Evolutionary conservation across 2,797 vertebrate species (phyloP), one percentile per base, ranked within the genome.

Genomic region (Sebastes hopkinsi): DNA sequence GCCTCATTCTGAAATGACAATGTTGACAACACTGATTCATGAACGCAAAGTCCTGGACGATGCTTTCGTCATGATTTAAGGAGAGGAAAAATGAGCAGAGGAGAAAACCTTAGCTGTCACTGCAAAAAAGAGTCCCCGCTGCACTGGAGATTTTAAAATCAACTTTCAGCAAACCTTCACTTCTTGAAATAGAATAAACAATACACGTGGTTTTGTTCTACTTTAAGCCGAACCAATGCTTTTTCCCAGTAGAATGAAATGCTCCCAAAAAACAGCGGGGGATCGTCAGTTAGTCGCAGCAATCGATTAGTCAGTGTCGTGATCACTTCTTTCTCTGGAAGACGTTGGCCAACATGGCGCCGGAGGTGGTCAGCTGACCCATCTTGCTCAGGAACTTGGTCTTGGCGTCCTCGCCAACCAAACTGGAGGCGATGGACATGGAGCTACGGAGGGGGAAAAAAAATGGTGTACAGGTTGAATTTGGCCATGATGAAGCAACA

Each of bases 331-430:
- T 99, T 80, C 99, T 97, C 96, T 99, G 99, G 95, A 99, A 99
- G 93, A 99, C 99, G 5, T 98, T 99, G 79, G 99, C 99, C 96
- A 99, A 68, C 99, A 99, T 99, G 82, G 98, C 99, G 50, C 99
- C 98, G 1, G 99, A 99, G 1, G 99, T 99, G 77, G 99, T 99
- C 91, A 99, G 94, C 95, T 99, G 99, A 88, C 99, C 99, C 98
- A 99, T 99, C 96, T 99, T 99, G 93, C 98, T 99, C 91, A 99
- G 94, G 93, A 99, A 99, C 96, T 99, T 99, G 88, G 98, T 99
- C 95, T 99, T 99, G 75, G 99, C 97, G 50, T 99, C 99, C 95
- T 99, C 99, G 25, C 98, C 98, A 83, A 99, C 98, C 82, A 99
- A 95, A 92, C 98, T 99, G 3, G 98, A 97, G 61, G 98, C 98